A percentile compares a stretch with the other conserved stretches of the same genome.
Evolutionary conservation across 2,888 invertebrate genomes (phyloP).

Genomic region (Tryphoninae sp.): DNA sequence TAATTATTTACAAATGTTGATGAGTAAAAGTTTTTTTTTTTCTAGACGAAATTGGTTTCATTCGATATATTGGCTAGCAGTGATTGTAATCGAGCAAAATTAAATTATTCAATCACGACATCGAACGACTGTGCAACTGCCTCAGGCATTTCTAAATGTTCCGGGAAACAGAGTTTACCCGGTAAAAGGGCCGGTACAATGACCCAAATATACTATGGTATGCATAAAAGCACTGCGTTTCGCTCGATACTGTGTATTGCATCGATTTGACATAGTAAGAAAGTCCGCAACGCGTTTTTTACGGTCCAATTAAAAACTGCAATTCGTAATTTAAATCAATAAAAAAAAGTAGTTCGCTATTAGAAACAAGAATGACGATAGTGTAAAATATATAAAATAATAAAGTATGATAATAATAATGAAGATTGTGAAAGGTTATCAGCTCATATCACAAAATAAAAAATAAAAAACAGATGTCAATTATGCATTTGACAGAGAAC

Average conservation of each 20-base stretch:
- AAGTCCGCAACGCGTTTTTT: not conserved
- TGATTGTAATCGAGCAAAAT: not conserved
- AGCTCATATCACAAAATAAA: too few relatives aligned
- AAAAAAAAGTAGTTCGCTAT: not conserved
- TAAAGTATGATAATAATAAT: too few relatives aligned
- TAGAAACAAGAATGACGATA: not conserved
- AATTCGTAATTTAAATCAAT: not conserved
- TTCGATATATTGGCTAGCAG: too few relatives aligned
- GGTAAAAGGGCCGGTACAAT: conserved; percentile 23
- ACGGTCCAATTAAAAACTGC: not conserved
- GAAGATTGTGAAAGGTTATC: too few relatives aligned
- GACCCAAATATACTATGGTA: conserved; percentile 47
- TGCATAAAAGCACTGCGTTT: conserved; percentile 23
- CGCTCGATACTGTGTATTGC: conserved; percentile 35
- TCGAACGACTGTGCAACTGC: not conserved
- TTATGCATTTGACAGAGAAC: too few relatives aligned
- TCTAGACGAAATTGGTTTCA: not conserved
- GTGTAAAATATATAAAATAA: not conserved
- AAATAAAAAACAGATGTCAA: too few relatives aligned
- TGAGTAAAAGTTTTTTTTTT: not conserved
- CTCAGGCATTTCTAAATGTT: not conserved
- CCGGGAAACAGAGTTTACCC: not conserved
- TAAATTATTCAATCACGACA: not conserved
- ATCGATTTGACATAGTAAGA: conserved; percentile 50
- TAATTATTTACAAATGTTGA: not conserved